Percentiles rank a stretch among this genome's conserved stretches.
phyloP scores from a whole-genome alignment of 2,888 invertebrate genomes.

The Synergus itoensis region DNA sequence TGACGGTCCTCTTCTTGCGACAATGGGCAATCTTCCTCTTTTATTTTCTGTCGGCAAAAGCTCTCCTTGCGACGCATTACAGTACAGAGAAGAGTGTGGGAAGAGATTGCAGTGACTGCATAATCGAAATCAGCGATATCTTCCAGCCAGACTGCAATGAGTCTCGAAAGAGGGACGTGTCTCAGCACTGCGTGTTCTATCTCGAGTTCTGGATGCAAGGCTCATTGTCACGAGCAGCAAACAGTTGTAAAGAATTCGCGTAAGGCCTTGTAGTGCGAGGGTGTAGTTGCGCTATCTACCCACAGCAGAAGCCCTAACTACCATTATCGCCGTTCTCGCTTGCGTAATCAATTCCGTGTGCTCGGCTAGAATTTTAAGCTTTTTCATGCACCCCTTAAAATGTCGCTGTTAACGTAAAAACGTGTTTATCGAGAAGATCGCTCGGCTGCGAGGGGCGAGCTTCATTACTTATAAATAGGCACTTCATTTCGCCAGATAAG shows the following conservation, averaged over 20 bases:
- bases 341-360: constrained; percentile 68
- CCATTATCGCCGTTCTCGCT: constrained; percentile 66
- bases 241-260: constrained; percentile 74
- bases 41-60: constrained; percentile 13
- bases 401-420: constrained; percentile 18
- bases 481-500: constrained; percentile 26
- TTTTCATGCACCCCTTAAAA: constrained; percentile 43
- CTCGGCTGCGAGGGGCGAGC: constrained; percentile 8
- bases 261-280: constrained; percentile 52
- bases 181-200: constrained; percentile 68
- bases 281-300: constrained; percentile 66
- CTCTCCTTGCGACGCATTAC: constrained; percentile 33
- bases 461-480: constrained; percentile 29
- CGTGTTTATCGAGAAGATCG: constrained; percentile 37
- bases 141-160: constrained; percentile 46
- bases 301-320: constrained; percentile 67
- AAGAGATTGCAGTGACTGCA: constrained; percentile 53
- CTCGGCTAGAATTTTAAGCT: constrained; percentile 52
- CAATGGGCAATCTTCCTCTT: constrained; percentile 13
- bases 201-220: constrained; percentile 69
- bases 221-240: constrained; percentile 61
- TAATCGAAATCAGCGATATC: constrained; percentile 64
- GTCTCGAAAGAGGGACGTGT: constrained; percentile 45
- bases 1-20: neutral
- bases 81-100: neutral